A percentile compares a stretch with the other conserved stretches of the same genome.
Conservation (phyloP, 1,140 invertebrate genomes). For the Hycleus phaleratus region DNA sequence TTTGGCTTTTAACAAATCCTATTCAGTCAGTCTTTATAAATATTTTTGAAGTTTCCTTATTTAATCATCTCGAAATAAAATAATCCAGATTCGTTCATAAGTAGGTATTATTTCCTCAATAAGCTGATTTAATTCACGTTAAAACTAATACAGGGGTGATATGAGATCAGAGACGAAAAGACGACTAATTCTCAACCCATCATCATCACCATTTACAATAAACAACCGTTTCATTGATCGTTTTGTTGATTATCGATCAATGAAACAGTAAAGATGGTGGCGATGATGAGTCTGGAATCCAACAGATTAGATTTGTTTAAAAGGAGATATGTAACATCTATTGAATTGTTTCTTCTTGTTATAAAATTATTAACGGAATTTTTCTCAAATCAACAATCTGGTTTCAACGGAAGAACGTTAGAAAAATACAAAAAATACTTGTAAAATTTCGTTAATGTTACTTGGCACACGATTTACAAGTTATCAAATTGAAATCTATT, state of each 20-base stretch:
- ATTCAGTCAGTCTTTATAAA: conserved; percentile 18
- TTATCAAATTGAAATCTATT: not conserved
- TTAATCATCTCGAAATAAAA: conserved; percentile 18
- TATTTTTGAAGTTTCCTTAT: too few relatives aligned
- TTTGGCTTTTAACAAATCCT: conserved; percentile 18
- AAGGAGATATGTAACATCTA: conserved; percentile 32
- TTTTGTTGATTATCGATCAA: too few relatives aligned
- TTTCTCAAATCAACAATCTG: not conserved
- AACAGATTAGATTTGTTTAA: conserved; percentile 4
- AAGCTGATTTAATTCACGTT: too few relatives aligned
- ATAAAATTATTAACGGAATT: not conserved
- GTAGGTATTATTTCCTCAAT: not conserved
- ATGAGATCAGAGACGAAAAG: not conserved
- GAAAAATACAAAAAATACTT: not conserved
- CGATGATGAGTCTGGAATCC: not conserved
- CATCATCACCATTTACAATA: not conserved
- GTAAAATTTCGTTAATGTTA: not conserved
- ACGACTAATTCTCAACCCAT: not conserved
- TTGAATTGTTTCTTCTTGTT: conserved; percentile 2
- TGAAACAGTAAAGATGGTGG: not conserved
- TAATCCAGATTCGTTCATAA: conserved; percentile 18
- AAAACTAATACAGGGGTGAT: not conserved
- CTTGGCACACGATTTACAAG: not conserved
- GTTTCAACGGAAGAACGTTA: not conserved
- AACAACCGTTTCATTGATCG: too few relatives aligned